phyloP scores from a whole-genome alignment of 2,113 vertebrate species.

The Andinoacara biseriatus region DNA sequence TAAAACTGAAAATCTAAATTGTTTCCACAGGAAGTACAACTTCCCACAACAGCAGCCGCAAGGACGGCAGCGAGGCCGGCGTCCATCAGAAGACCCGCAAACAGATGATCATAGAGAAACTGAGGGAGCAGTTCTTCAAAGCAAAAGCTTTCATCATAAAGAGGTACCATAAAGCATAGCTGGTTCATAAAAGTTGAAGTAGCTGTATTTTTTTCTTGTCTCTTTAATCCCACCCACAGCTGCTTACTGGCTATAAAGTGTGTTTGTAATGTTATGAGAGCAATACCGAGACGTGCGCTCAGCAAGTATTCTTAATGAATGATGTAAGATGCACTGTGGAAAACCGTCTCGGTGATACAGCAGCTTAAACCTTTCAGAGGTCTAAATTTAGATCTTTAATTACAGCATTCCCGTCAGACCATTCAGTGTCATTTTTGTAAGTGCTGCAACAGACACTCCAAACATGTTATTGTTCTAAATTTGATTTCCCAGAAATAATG shows the following conservation, averaged over 20 bases:
- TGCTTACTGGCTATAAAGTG: background rate
- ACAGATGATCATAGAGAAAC: slow-evolving; percentile 90
- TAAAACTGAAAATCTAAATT: slow-evolving; percentile 40
- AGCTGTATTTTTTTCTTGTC: background rate
- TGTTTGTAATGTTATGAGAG: background rate
- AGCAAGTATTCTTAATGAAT: slow-evolving; percentile 14
- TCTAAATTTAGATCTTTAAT: slow-evolving; percentile 61
- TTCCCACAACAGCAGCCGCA: slow-evolving; percentile 90
- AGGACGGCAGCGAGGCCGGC: slow-evolving; percentile 87
- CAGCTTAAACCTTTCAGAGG: slow-evolving; percentile 45
- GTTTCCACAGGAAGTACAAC: slow-evolving; percentile 87
- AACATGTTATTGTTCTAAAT: slow-evolving; percentile 43
- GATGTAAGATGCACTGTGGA: slow-evolving; percentile 12
- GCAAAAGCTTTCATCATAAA: slow-evolving; percentile 88
- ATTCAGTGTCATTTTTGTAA: slow-evolving; percentile 45
- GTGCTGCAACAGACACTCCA: slow-evolving; percentile 39
- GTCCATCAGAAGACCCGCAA: slow-evolving; percentile 88
- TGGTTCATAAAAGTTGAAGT: background rate
- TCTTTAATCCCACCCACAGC: background rate
- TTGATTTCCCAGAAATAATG: slow-evolving; percentile 32
- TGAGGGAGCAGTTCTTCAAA: slow-evolving; percentile 90
- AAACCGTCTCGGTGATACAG: slow-evolving; percentile 9
- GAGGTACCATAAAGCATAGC: slow-evolving; percentile 78
- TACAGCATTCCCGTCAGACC: slow-evolving; percentile 44
- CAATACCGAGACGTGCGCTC: slow-evolving; percentile 19